Evolutionary conservation across 2,888 invertebrate species (phyloP).

Genomic region (Adelphocoris suturalis): DNA sequence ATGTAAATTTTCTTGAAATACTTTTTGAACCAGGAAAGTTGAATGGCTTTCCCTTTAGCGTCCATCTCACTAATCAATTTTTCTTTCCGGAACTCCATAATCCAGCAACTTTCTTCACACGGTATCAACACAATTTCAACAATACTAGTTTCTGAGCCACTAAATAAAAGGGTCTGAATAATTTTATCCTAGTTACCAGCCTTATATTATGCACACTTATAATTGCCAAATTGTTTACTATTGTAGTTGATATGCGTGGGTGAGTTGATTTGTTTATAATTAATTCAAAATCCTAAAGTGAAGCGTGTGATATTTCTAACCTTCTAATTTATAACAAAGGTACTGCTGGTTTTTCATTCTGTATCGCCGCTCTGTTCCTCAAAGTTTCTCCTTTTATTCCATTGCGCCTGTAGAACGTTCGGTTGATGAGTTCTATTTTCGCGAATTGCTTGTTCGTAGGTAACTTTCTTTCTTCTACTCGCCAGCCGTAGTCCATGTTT

Average conservation of each 20-base stretch:
- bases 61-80: constrained; percentile 4
- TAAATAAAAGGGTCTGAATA: too few relatives aligned
- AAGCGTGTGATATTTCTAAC: neutral
- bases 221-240: too few relatives aligned
- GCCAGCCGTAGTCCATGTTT: constrained; percentile 75
- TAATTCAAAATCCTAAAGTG: neutral
- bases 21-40: constrained; percentile 56
- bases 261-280: neutral
- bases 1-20: constrained; percentile 53
- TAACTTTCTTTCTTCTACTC: constrained; percentile 72
- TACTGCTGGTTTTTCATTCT: neutral
- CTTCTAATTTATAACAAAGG: neutral
- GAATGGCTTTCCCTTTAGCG: neutral
- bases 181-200: too few relatives aligned
- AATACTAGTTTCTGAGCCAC: too few relatives aligned
- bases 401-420: constrained; percentile 72
- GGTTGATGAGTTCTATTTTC: constrained; percentile 66
- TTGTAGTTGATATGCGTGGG: too few relatives aligned
- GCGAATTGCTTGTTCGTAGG: constrained; percentile 70
- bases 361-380: constrained; percentile 41
- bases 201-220: too few relatives aligned
- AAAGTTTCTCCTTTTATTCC: constrained; percentile 71
- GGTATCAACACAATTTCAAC: too few relatives aligned
- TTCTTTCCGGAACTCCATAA: constrained; percentile 50
- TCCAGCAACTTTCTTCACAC: neutral